Percentiles rank a stretch among this genome's conserved stretches.
phyloP scores from a whole-genome alignment of 1,140 invertebrate species.

The Aphaenogaster ashmeadi region DNA sequence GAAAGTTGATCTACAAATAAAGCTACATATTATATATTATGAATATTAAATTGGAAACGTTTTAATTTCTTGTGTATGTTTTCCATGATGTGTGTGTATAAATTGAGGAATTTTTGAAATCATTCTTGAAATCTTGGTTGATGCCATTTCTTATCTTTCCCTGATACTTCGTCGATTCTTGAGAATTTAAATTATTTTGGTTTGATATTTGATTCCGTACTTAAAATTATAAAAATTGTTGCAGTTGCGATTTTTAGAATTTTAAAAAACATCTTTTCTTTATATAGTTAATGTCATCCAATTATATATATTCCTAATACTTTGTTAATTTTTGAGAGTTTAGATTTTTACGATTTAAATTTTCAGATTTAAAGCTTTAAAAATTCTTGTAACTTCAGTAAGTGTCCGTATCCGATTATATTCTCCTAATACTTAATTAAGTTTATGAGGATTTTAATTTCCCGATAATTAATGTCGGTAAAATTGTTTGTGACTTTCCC shows the following conservation, averaged over 20 bases:
- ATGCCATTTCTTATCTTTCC: background rate
- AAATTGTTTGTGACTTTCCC: no score
- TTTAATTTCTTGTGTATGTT: background rate
- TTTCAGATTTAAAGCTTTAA: background rate
- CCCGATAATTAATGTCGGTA: background rate
- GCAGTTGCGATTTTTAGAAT: no score
- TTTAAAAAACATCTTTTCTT: no score
- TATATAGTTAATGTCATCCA: no score
- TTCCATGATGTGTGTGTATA: background rate
- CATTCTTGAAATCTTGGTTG: background rate
- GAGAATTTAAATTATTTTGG: background rate
- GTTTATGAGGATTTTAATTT: background rate
- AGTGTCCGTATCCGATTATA: background rate
- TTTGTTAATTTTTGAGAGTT: background rate
- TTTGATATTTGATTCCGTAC: background rate
- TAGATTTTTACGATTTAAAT: background rate
- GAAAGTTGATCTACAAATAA: background rate
- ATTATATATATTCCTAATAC: no score
- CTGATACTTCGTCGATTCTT: background rate
- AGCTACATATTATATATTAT: background rate
- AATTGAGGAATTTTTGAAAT: background rate
- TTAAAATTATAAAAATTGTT: background rate
- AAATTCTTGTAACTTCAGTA: background rate
- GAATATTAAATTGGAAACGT: constrained; percentile 16
- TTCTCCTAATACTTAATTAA: background rate